Evolutionary conservation across 2,888 invertebrate genomes (phyloP).

Genomic region (Steromphala cineraria): DNA sequence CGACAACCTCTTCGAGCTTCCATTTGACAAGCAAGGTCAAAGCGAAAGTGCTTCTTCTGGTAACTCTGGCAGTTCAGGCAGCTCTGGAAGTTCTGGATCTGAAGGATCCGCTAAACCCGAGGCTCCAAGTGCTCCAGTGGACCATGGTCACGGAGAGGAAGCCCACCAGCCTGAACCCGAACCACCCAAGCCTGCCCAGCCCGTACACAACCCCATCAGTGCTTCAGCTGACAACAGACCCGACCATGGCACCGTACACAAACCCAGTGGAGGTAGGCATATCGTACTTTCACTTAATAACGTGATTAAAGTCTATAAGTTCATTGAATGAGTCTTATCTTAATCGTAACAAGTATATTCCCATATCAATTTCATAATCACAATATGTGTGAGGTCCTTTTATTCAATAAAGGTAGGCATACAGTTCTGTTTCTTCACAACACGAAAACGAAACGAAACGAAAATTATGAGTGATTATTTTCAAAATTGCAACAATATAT

Average conservation of each 20-base stretch:
- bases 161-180: background rate
- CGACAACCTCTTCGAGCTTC: constrained; percentile 29
- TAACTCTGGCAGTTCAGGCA: background rate
- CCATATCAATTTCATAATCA: too few relatives aligned
- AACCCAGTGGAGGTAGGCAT: constrained; percentile 29
- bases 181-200: background rate
- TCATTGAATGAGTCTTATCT: too few relatives aligned
- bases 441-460: too few relatives aligned
- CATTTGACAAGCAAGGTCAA: constrained; percentile 9
- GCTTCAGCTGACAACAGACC: constrained; percentile 20
- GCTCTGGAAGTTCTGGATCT: background rate
- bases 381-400: too few relatives aligned
- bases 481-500: too few relatives aligned
- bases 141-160: background rate
- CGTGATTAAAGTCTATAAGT: too few relatives aligned
- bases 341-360: too few relatives aligned
- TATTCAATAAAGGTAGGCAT: too few relatives aligned
- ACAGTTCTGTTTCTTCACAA: too few relatives aligned
- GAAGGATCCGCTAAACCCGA: background rate
- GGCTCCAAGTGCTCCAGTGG: too few relatives aligned
- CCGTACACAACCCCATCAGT: constrained; percentile 16
- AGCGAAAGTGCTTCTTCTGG: background rate
- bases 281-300: too few relatives aligned
- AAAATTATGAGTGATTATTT: too few relatives aligned
- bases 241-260: constrained; percentile 14